Percentiles rank a stretch among this genome's conserved stretches.
Conservation (phyloP, 2,797 vertebrate genomes). For the Champsocephalus gunnari region DNA sequence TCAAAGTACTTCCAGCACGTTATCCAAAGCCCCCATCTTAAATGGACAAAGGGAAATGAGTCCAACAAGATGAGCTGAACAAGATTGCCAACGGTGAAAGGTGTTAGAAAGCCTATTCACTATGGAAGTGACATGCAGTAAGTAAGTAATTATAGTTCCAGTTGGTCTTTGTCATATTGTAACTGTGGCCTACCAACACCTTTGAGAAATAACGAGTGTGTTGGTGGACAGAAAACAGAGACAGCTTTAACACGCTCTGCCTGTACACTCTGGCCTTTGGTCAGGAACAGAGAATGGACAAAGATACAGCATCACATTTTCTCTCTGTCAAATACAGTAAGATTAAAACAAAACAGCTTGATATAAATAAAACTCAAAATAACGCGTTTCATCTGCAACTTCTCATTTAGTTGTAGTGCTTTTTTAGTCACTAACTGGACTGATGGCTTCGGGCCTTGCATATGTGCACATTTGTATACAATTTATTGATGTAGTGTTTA, state of each 20-base stretch:
- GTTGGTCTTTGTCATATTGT: constrained; percentile 60
- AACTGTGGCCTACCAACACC: constrained; percentile 44
- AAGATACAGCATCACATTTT: constrained; percentile 28
- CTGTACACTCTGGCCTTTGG: constrained; percentile 27
- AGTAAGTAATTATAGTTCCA: constrained; percentile 56
- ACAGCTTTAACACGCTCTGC: constrained; percentile 25
- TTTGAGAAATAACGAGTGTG: constrained; percentile 64
- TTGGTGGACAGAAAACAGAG: constrained; percentile 44
- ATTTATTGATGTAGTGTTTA: too few relatives aligned
- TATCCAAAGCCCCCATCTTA: constrained; percentile 14
- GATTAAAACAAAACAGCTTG: constrained; percentile 12
- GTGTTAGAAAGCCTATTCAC: constrained; percentile 20
- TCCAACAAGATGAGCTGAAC: constrained; percentile 20
- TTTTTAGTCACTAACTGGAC: neutral
- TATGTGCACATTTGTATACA: too few relatives aligned
- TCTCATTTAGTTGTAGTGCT: neutral
- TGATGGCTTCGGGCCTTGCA: too few relatives aligned
- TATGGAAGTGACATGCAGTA: constrained; percentile 37
- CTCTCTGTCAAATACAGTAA: constrained; percentile 19
- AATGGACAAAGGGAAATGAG: constrained; percentile 21
- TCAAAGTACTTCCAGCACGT: constrained; percentile 22
- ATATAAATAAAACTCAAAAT: neutral
- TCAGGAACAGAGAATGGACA: constrained; percentile 31
- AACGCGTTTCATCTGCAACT: neutral
- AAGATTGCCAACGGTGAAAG: constrained; percentile 35